Percentiles rank a stretch among this genome's conserved stretches.
Conservation (phyloP, 2,888 invertebrate genomes). For the Ophion ventricosus region DNA sequence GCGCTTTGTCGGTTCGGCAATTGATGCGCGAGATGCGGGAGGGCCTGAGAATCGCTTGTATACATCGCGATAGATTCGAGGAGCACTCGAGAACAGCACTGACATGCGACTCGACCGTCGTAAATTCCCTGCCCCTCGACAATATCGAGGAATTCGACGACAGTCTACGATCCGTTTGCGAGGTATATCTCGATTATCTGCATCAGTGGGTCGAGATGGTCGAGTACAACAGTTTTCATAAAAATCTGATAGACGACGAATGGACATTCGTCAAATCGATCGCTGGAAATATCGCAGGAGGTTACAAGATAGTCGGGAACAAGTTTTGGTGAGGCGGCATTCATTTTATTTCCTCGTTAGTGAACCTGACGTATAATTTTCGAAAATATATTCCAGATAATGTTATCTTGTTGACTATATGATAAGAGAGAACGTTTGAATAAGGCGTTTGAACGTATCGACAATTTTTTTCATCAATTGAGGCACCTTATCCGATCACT, state of each 20-base stretch:
- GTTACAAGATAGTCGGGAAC: slow-evolving; percentile 89
- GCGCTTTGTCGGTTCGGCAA: slow-evolving; percentile 94
- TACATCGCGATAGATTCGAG: slow-evolving; percentile 91
- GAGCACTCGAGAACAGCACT: slow-evolving; percentile 87
- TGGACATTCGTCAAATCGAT: slow-evolving; percentile 94
- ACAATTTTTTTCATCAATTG: too few species aligned
- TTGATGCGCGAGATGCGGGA: slow-evolving; percentile 95
- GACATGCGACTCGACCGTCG: slow-evolving; percentile 83
- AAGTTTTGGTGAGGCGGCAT: slow-evolving; percentile 88
- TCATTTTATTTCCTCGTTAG: background rate
- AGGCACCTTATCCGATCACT: too few species aligned
- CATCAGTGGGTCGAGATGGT: slow-evolving; percentile 91
- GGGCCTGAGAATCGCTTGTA: slow-evolving; percentile 92
- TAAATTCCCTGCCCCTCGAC: slow-evolving; percentile 76
- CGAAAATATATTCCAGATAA: too few species aligned
- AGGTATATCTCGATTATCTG: slow-evolving; percentile 94
- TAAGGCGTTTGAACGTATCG: too few species aligned
- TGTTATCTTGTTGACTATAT: too few species aligned
- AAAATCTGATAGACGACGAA: slow-evolving; percentile 92
- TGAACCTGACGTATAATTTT: background rate
- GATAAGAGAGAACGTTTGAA: too few species aligned
- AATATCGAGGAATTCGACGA: slow-evolving; percentile 90
- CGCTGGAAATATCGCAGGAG: slow-evolving; percentile 90
- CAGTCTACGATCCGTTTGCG: slow-evolving; percentile 90
- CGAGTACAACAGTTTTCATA: slow-evolving; percentile 87